These are phyloP conservation scores for Diabrotica undecimpunctata DNA, from an alignment of 1,140 invertebrate species.

Conservation along the genomic window DNA sequence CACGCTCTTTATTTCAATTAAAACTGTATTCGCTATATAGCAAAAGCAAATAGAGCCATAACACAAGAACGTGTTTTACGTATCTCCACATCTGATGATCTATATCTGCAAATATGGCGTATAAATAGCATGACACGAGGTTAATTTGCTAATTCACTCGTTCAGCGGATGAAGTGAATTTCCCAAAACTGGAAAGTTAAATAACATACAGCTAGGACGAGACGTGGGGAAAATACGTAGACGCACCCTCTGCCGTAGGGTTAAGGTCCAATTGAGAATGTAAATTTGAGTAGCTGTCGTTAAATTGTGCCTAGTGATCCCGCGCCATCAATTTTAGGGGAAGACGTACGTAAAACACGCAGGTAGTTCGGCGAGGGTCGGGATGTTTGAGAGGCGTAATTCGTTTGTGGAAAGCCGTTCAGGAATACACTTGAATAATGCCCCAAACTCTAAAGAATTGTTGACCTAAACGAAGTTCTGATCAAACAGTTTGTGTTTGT, in stretches of 20 bases:
- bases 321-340: neutral
- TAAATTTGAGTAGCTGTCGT: neutral
- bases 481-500: no score
- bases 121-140: neutral
- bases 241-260: neutral
- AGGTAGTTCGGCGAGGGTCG: no score
- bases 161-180: neutral
- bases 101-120: neutral
- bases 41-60: neutral
- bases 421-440: no score
- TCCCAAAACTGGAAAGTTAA: neutral
- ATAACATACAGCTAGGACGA: neutral
- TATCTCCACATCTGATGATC: neutral
- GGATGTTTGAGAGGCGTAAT: no score
- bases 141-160: slow-evolving; percentile 3
- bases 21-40: no score
- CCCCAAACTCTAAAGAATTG: no score
- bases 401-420: no score
- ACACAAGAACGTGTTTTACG: neutral
- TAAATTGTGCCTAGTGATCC: neutral
- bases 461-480: no score
- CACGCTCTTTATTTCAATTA: no score
- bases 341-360: no score
- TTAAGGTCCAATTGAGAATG: slow-evolving; percentile 2
- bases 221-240: neutral